Percentiles rank a stretch among this genome's conserved stretches.
These are phyloP conservation scores for Eulemur rufifrons DNA, from an alignment of 2,113 vertebrate genomes.

Conservation along the genomic window DNA sequence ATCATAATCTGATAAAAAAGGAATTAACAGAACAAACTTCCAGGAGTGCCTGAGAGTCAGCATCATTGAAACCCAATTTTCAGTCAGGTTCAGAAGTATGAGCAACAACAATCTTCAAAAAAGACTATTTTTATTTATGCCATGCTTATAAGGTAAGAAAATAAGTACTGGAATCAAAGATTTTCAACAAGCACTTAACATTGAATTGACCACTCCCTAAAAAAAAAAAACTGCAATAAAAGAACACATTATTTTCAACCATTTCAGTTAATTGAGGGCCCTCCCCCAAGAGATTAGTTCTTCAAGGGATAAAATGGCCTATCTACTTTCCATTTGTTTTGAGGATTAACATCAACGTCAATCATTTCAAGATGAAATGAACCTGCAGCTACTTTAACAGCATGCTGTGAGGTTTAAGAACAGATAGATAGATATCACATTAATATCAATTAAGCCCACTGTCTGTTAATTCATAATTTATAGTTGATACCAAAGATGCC, in stretches of 20 bases:
- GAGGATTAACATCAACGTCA: conserved; percentile 32
- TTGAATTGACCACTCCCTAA: neutral
- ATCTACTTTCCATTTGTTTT: conserved; percentile 56
- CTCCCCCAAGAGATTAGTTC: neutral
- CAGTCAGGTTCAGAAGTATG: neutral
- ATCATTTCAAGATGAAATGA: conserved; percentile 41
- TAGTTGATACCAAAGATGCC: neutral
- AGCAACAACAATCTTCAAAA: conserved; percentile 24
- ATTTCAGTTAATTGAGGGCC: neutral
- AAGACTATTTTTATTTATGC: conserved; percentile 1
- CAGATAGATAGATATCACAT: neutral
- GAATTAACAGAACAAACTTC: neutral
- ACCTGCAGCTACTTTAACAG: conserved; percentile 24
- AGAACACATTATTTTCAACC: conserved; percentile 31
- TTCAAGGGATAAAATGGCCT: conserved; percentile 30
- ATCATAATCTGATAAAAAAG: neutral
- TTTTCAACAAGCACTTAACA: neutral
- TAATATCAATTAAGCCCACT: conserved; percentile 5
- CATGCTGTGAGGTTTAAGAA: conserved; percentile 19
- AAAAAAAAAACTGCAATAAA: neutral
- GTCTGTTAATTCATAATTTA: conserved; percentile 4
- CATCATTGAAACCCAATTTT: neutral
- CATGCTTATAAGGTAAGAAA: neutral
- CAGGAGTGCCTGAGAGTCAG: neutral
- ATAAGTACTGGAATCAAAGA: neutral